A percentile compares a stretch with the other conserved stretches of the same genome.
These are phyloP conservation scores for Pachycephala philippinensis DNA, from an alignment of 2,113 vertebrate species.

Conservation along the genomic window DNA sequence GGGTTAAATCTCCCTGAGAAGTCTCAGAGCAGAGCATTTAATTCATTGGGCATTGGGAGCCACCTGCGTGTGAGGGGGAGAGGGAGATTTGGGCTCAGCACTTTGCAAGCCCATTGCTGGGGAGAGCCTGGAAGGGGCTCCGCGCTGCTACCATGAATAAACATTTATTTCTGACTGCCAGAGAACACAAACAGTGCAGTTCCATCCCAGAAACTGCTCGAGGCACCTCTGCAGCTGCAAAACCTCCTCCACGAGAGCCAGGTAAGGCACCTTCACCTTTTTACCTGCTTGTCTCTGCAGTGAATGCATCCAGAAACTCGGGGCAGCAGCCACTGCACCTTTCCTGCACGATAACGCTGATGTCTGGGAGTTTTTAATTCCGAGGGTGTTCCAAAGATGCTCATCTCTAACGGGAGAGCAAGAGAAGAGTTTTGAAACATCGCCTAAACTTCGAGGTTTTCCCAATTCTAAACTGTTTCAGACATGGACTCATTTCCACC, in stretches of 20 bases:
- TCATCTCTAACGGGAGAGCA: neutral
- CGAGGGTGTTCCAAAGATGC: neutral
- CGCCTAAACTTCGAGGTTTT: neutral
- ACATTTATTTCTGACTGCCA: neutral
- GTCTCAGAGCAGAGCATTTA: neutral
- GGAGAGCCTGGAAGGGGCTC: neutral
- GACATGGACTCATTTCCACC: neutral
- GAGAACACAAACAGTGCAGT: neutral
- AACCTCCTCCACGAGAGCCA: neutral
- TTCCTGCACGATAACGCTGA: neutral
- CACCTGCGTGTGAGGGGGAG: neutral
- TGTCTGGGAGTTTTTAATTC: neutral
- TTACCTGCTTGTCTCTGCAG: neutral
- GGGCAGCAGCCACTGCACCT: neutral
- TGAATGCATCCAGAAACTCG: neutral
- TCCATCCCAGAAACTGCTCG: neutral
- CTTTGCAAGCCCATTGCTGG: neutral
- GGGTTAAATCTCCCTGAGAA: conserved; percentile 27
- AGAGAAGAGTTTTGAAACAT: neutral
- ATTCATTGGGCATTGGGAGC: conserved; percentile 33
- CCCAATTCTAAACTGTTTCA: neutral
- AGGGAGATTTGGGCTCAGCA: neutral
- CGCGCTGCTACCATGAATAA: neutral
- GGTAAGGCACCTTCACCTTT: conserved; percentile 37
- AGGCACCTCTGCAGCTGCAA: neutral